Base-by-base conservation (phyloP, 2,888 invertebrate species). In the Gortyna flavago region DNA sequence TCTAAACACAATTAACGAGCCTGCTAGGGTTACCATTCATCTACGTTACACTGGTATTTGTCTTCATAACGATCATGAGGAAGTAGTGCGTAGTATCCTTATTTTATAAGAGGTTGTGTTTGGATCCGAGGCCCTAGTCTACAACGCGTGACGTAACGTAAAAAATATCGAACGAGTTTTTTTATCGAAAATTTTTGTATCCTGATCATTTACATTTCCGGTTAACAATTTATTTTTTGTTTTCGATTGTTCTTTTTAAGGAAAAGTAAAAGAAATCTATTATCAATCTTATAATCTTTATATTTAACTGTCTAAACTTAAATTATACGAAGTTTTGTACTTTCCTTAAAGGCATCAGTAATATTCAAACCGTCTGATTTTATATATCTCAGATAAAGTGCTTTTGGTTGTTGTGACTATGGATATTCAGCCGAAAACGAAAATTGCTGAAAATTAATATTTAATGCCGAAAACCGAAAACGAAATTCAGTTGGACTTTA, bases 1-100 rank as follows among this genome's bases (percentile, higher is more conserved):
- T 86, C 92, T 93, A 94, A 94, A 93, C 90, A 91, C 92, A 92
- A 94, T 94, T 94, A 93, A 94, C 92, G 92, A 91, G 88, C 84
- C 84, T 68, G 85, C 73, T 89, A 92, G 91, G 92, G 92, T 89
- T 86, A 87, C 87, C 89, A 90, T 88, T 86, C 85, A 80, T 78
- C 85, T 83, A 84, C 70, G 88, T 88, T 85, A 88, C 84, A 77
- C 67, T 62, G 71, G 70, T 80, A 85, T 88, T 88, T 88, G 81
- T 89, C 89, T 88, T 88, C 87, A 87, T 88, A 88, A 89, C 72
- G 75, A 82, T 85, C 80, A 83, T 77, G 85, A 83, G 86, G 85
- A 85, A 75, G 70, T 75, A 38, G 59, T n/a, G n/a, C 64, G 72
- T 62, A 29, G 13, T 4, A 11, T 41, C 32, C 48, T 35, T 75